These are phyloP conservation scores for Danionella cerebrum DNA, from an alignment of 2,113 vertebrate genomes.

Conservation along the genomic window DNA sequence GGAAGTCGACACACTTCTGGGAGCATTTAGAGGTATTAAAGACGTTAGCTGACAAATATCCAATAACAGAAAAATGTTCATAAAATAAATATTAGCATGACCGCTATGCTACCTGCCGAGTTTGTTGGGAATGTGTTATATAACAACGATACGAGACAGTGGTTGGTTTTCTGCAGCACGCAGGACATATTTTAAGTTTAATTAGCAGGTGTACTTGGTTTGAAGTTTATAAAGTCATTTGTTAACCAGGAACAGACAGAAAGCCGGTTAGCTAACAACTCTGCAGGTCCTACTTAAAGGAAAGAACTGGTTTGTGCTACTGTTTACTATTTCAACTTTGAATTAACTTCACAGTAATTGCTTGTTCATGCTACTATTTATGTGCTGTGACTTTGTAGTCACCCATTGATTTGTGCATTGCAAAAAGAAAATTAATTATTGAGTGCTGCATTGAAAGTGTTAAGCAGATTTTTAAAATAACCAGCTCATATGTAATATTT, in stretches of 20 bases:
- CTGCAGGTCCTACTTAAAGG: neutral
- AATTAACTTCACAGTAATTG: neutral
- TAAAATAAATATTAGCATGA: neutral
- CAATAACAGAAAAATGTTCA: neutral
- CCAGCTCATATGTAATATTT: no score
- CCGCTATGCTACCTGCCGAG: slow-evolving; percentile 11
- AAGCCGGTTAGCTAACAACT: slow-evolving; percentile 9
- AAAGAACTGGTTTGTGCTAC: neutral
- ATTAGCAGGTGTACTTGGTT: neutral
- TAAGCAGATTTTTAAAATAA: neutral
- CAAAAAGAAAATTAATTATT: neutral
- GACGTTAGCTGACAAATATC: neutral
- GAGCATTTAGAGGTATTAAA: slow-evolving; percentile 77
- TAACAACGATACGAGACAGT: neutral
- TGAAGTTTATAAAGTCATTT: neutral
- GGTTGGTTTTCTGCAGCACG: neutral
- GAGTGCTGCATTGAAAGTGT: neutral
- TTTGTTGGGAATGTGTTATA: neutral
- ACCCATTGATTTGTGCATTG: neutral
- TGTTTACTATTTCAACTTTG: neutral
- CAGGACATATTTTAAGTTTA: neutral
- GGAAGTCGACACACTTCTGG: slow-evolving; percentile 80
- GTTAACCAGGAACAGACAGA: neutral
- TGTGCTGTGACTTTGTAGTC: neutral
- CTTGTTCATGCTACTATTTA: neutral